Percentiles rank a stretch among this genome's conserved stretches.
phyloP scores from a whole-genome alignment of 2,797 vertebrate genomes.

The Mallotus villosus region DNA sequence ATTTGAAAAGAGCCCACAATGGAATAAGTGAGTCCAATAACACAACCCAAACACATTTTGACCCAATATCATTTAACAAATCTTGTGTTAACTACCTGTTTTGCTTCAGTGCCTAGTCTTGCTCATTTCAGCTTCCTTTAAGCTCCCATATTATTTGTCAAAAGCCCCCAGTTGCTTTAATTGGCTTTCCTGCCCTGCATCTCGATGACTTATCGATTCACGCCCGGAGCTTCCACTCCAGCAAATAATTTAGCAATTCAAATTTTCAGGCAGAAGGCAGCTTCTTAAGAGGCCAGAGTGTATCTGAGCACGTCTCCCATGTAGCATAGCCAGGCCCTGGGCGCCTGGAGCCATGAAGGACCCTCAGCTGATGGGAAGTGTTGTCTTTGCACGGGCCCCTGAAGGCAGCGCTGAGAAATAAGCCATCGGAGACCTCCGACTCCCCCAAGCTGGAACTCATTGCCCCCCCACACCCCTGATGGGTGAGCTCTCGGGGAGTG shows the following conservation, averaged over 20 bases:
- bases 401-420: constrained; percentile 58
- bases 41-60: constrained; percentile 26
- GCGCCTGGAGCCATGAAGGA: constrained; percentile 29
- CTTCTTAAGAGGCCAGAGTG: constrained; percentile 18
- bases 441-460: constrained; percentile 64
- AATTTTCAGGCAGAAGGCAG: constrained; percentile 36
- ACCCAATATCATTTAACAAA: constrained; percentile 26
- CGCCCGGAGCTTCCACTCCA: constrained; percentile 52
- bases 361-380: constrained; percentile 50
- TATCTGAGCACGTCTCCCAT: constrained; percentile 32
- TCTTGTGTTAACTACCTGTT: constrained; percentile 20
- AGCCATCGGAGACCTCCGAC: constrained; percentile 58
- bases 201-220: constrained; percentile 61
- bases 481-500: constrained; percentile 56
- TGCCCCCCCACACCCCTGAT: constrained; percentile 61
- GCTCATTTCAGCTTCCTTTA: constrained; percentile 31
- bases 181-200: constrained; percentile 53
- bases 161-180: constrained; percentile 50
- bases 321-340: constrained; percentile 1
- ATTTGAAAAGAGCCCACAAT: constrained; percentile 11
- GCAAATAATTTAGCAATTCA: constrained; percentile 61
- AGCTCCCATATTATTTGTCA: constrained; percentile 49
- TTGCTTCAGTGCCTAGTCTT: constrained; percentile 11
- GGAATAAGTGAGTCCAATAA: constrained; percentile 24
- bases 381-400: constrained; percentile 53